Evolutionary conservation across 2,797 vertebrate genomes (phyloP).

Genomic region (Lithobates pipiens): DNA sequence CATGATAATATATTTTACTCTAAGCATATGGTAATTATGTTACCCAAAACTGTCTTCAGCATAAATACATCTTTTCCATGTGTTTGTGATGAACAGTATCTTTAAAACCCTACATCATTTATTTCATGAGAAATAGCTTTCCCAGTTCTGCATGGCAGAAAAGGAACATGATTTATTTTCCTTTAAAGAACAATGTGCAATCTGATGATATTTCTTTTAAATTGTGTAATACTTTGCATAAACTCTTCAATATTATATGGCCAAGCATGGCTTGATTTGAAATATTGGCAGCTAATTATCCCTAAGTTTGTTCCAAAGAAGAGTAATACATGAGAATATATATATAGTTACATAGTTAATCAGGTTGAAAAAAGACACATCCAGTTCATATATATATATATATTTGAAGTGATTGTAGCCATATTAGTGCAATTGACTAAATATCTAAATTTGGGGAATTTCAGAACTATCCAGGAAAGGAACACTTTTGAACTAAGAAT

Average conservation of each 20-base stretch:
- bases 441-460: too few species aligned
- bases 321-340: neutral
- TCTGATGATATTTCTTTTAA: conserved; percentile 32
- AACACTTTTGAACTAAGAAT: too few species aligned
- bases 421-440: too few species aligned
- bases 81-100: conserved; percentile 48
- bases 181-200: conserved; percentile 45
- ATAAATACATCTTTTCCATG: conserved; percentile 41
- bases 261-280: neutral
- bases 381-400: too few species aligned
- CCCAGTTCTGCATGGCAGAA: conserved; percentile 15
- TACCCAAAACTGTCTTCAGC: conserved; percentile 29
- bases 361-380: too few species aligned
- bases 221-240: conserved; percentile 13
- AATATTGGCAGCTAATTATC: neutral
- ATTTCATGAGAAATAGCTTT: conserved; percentile 38
- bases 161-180: conserved; percentile 34
- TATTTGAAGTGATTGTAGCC: too few species aligned
- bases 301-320: neutral
- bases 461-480: too few species aligned
- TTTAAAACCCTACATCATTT: conserved; percentile 36
- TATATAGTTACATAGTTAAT: too few species aligned
- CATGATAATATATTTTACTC: too few species aligned
- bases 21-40: conserved; percentile 43
- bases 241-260: neutral